Conservation (phyloP, 2,113 vertebrate genomes). For the Amblyopsis rosae region DNA sequence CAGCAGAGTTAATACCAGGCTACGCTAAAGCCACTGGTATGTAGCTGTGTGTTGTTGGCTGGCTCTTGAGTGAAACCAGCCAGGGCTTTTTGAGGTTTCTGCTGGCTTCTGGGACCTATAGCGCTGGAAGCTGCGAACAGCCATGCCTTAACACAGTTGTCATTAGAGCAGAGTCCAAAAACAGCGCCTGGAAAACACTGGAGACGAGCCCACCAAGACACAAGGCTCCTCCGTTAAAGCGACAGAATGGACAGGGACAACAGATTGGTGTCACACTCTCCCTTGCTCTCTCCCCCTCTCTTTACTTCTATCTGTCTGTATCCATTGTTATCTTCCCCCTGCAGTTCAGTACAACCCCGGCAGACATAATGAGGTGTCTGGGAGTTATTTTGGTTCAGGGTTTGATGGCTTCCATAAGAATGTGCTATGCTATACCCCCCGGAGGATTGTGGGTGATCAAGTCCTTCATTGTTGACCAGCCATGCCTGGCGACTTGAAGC, state of each 20-base stretch:
- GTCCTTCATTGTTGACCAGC: conserved; percentile 11
- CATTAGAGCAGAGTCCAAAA: conserved; percentile 56
- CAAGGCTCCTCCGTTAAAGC: conserved; percentile 42
- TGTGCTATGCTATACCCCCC: conserved; percentile 10
- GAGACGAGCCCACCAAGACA: conserved; percentile 43
- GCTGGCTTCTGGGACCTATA: conserved; percentile 37
- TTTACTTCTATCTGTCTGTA: background rate
- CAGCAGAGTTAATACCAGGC: conserved; percentile 56
- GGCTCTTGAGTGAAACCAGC: background rate
- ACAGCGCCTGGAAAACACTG: conserved; percentile 56
- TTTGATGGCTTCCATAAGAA: background rate
- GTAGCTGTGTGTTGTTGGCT: conserved; percentile 44
- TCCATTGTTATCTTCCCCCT: background rate
- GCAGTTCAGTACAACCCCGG: background rate
- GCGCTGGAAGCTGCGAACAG: conserved; percentile 53
- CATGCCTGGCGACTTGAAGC: background rate
- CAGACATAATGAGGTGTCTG: background rate
- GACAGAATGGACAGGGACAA: conserved; percentile 26
- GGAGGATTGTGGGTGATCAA: conserved; percentile 6
- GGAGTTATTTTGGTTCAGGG: conserved; percentile 17
- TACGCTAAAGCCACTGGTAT: conserved; percentile 73
- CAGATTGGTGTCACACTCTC: background rate
- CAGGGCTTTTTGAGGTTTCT: conserved; percentile 37
- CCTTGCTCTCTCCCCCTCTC: background rate
- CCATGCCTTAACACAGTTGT: conserved; percentile 55